These are phyloP conservation scores for Propithecus deckenii DNA, from an alignment of 2,797 vertebrate species.

Conservation along the genomic window DNA sequence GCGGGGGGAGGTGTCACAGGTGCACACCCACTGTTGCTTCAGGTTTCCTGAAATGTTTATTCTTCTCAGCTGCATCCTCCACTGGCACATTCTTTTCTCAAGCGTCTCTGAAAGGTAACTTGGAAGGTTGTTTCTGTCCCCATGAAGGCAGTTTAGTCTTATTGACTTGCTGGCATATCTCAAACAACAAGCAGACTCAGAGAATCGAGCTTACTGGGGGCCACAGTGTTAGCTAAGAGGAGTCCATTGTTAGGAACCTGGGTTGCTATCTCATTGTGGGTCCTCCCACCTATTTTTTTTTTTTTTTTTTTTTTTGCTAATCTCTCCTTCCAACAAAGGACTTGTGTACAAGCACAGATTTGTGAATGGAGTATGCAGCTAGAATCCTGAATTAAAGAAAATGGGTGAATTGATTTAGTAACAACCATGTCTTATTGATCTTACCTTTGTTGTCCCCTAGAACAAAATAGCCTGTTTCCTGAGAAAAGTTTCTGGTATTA, in stretches of 20 bases:
- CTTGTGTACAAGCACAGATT: background rate
- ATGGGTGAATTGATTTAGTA: background rate
- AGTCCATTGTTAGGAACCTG: background rate
- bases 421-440: background rate
- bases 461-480: conserved; percentile 37
- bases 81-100: background rate
- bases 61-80: background rate
- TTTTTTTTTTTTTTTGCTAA: background rate
- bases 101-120: conserved; percentile 9
- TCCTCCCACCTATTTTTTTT: background rate
- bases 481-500: background rate
- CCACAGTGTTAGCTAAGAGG: background rate
- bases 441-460: background rate
- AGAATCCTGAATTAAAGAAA: conserved; percentile 41
- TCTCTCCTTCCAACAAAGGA: background rate
- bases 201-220: background rate
- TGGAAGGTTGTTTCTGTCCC: background rate
- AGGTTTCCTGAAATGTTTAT: background rate
- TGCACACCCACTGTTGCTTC: background rate
- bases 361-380: conserved; percentile 7
- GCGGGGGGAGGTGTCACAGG: background rate
- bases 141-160: background rate
- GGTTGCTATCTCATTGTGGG: background rate
- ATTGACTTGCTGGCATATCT: background rate
- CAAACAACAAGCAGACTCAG: background rate